These are phyloP conservation scores for Crotalus helleri DNA, from an alignment of 2,113 vertebrate genomes.

Conservation along the genomic window DNA sequence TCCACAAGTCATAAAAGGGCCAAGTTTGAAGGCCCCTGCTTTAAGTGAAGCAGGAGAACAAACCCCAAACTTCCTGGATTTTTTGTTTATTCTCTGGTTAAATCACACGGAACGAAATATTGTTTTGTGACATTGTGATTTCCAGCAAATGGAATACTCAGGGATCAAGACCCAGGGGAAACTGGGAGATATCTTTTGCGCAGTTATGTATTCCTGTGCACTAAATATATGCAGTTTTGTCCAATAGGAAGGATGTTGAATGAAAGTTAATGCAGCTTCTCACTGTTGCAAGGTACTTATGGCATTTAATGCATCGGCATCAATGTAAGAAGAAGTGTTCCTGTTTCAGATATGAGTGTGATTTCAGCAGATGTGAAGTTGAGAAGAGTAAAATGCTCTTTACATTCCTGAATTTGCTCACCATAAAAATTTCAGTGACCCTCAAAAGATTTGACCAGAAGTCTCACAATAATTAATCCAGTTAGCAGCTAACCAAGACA, in stretches of 20 bases:
- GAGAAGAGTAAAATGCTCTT: background rate
- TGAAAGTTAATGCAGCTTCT: background rate
- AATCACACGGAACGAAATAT: background rate
- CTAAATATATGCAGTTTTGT: background rate
- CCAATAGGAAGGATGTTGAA: background rate
- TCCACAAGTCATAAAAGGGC: too few relatives aligned
- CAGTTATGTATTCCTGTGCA: background rate
- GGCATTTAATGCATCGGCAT: background rate
- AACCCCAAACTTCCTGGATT: background rate
- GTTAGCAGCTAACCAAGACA: background rate
- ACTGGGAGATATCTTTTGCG: background rate
- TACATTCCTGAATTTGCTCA: background rate
- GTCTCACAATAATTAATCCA: background rate
- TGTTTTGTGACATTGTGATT: background rate
- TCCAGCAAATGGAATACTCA: background rate
- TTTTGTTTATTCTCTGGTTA: background rate
- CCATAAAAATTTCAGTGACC: background rate
- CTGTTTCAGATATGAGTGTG: too few relatives aligned
- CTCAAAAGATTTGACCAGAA: background rate
- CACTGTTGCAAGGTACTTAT: background rate
- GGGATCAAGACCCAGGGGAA: background rate
- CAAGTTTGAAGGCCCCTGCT: too few relatives aligned
- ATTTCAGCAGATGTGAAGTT: background rate
- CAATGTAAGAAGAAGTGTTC: background rate
- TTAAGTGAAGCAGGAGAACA: background rate